Conservation (phyloP, 2,113 vertebrate genomes). For the Chamaetylas fuelleborni region DNA sequence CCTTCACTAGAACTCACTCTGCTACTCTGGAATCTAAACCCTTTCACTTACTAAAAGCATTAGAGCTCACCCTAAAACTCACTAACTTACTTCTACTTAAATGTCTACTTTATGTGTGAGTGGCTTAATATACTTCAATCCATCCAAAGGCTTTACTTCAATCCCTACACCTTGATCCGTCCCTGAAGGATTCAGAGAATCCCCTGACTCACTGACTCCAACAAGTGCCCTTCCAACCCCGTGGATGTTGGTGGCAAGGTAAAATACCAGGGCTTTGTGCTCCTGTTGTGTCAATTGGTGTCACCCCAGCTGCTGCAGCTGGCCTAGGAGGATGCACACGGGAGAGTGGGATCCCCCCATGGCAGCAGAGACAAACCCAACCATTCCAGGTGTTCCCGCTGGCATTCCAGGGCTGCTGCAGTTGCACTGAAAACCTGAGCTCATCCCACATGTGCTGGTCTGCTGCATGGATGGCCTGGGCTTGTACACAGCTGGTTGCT, state of each 20-base stretch:
- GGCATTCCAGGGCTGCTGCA: neutral
- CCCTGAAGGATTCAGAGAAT: too few relatives aligned
- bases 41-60: too few relatives aligned
- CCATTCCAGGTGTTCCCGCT: neutral
- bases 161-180: too few relatives aligned
- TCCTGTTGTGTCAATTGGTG: rapidly evolving
- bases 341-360: rapidly evolving
- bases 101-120: too few relatives aligned
- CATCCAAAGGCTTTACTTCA: too few relatives aligned
- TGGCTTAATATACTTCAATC: too few relatives aligned
- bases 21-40: too few relatives aligned
- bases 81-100: too few relatives aligned
- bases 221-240: neutral
- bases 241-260: neutral
- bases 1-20: too few relatives aligned
- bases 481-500: neutral
- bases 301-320: rapidly evolving
- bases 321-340: rapidly evolving
- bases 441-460: rapidly evolving
- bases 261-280: neutral
- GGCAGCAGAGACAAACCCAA: neutral
- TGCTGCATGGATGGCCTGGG: neutral
- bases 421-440: neutral
- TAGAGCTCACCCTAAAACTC: too few relatives aligned
- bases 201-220: too few relatives aligned